Percentiles rank a stretch among this genome's conserved stretches.
Evolutionary conservation across 2,888 invertebrate species (phyloP).

Genomic region (Eilema caniola): DNA sequence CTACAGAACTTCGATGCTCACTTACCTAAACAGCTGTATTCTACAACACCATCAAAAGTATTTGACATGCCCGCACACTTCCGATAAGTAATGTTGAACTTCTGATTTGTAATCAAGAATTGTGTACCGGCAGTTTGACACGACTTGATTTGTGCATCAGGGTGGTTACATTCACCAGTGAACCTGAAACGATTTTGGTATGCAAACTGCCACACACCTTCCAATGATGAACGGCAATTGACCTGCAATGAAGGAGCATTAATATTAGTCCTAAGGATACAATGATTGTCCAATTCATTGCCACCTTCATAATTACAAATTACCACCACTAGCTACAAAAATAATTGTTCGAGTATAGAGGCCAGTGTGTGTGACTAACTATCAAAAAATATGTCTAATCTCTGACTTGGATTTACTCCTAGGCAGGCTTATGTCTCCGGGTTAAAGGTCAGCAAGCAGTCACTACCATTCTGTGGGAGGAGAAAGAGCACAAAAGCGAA

Average conservation of each 20-base stretch:
- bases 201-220: slow-evolving; percentile 98
- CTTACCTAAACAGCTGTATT: slow-evolving; percentile 94
- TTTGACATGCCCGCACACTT: slow-evolving; percentile 96
- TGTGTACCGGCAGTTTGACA: slow-evolving; percentile 98
- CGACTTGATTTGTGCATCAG: slow-evolving; percentile 95
- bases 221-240: slow-evolving; percentile 96
- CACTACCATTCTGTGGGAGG: too few species aligned
- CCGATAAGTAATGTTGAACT: slow-evolving; percentile 97
- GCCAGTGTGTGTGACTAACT: too few species aligned
- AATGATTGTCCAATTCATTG: too few species aligned
- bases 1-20: neutral
- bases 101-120: slow-evolving; percentile 98
- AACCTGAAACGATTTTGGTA: slow-evolving; percentile 96
- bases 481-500: too few species aligned
- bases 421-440: too few species aligned
- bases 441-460: too few species aligned
- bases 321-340: too few species aligned
- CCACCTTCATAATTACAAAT: too few species aligned
- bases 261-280: too few species aligned
- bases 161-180: slow-evolving; percentile 96
- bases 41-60: slow-evolving; percentile 96
- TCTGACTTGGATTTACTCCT: too few species aligned
- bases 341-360: too few species aligned
- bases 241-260: slow-evolving; percentile 77
- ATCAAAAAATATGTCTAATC: too few species aligned